phyloP scores from a whole-genome alignment of 2,888 invertebrate genomes.

The Ophioninae sp. region DNA sequence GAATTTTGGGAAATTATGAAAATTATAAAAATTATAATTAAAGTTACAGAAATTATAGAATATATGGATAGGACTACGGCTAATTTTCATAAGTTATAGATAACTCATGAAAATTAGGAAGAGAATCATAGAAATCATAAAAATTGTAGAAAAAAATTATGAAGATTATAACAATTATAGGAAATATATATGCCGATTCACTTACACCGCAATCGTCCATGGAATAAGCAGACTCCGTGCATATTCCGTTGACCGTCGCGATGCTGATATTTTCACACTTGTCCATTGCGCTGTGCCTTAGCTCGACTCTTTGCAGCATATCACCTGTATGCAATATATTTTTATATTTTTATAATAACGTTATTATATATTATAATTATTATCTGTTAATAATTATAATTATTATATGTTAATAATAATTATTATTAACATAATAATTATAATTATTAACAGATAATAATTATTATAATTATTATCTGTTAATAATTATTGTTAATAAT shows the following conservation, averaged over 20 bases:
- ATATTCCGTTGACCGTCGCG: constrained; percentile 91
- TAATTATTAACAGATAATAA: too few relatives aligned
- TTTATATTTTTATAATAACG: too few relatives aligned
- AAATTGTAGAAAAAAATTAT: background rate
- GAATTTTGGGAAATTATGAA: too few relatives aligned
- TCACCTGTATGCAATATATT: constrained; percentile 82
- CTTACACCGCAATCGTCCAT: constrained; percentile 93
- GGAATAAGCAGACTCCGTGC: constrained; percentile 90
- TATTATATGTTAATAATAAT: too few relatives aligned
- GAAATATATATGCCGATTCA: constrained; percentile 62
- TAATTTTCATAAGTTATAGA: too few relatives aligned
- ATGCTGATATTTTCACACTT: constrained; percentile 93
- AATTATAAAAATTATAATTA: background rate
- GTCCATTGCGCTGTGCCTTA: constrained; percentile 89
- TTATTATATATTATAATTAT: too few relatives aligned
- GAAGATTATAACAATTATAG: background rate
- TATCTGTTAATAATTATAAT: too few relatives aligned
- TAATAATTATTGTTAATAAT: too few relatives aligned
- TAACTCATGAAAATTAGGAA: too few relatives aligned
- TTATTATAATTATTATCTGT: too few relatives aligned
- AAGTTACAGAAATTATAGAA: background rate
- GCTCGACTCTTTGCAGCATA: constrained; percentile 90
- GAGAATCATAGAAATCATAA: background rate
- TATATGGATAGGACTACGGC: too few relatives aligned
- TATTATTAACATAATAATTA: too few relatives aligned